These are phyloP conservation scores for Sialis fuliginosa DNA, from an alignment of 2,888 invertebrate species.

Conservation along the genomic window DNA sequence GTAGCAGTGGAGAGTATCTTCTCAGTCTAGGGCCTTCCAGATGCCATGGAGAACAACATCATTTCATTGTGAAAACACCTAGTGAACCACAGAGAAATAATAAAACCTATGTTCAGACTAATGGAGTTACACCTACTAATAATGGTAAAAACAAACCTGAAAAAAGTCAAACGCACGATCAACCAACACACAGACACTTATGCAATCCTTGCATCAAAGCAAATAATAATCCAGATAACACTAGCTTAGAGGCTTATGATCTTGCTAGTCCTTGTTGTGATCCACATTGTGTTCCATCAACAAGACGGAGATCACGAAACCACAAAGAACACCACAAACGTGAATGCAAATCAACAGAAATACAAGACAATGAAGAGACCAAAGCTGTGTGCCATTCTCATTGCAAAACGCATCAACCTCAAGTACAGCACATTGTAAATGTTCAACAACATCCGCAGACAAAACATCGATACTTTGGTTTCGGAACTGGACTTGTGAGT, in stretches of 20 bases:
- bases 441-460: conserved; percentile 19
- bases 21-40: conserved; percentile 51
- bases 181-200: conserved; percentile 32
- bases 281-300: conserved; percentile 64
- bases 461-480: conserved; percentile 35
- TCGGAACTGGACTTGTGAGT: conserved; percentile 51
- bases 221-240: conserved; percentile 46
- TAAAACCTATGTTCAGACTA: conserved; percentile 23
- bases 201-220: conserved; percentile 56
- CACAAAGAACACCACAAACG: conserved; percentile 38
- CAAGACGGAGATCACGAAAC: conserved; percentile 28
- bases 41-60: conserved; percentile 43
- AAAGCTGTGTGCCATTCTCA: conserved; percentile 8
- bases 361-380: conserved; percentile 4
- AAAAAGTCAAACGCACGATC: conserved; percentile 18
- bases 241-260: conserved; percentile 72
- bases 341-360: conserved; percentile 4
- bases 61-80: conserved; percentile 44
- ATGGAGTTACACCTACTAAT: conserved; percentile 15
- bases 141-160: conserved; percentile 16
- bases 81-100: conserved; percentile 26
- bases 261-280: conserved; percentile 75
- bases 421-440: conserved; percentile 24
- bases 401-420: conserved; percentile 21
- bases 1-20: conserved; percentile 52